phyloP scores from a whole-genome alignment of 2,888 invertebrate species.

The Temnothorax unifasciatus region DNA sequence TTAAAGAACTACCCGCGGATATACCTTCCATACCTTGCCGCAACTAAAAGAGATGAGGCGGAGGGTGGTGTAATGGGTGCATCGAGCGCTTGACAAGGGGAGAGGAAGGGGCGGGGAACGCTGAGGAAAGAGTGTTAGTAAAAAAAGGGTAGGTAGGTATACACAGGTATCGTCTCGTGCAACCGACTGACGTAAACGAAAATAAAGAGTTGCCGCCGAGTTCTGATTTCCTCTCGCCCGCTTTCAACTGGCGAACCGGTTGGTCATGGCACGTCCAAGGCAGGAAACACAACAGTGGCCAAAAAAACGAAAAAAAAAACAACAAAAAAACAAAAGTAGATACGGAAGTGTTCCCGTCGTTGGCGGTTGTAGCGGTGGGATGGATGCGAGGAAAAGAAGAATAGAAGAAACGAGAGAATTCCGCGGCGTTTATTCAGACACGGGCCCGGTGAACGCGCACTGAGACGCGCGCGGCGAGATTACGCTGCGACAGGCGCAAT shows the following conservation, averaged over 20 bases:
- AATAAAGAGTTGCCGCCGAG: conserved; percentile 60
- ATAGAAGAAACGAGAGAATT: conserved; percentile 27
- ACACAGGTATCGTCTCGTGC: conserved; percentile 44
- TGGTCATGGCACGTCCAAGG: conserved; percentile 44
- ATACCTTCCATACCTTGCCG: conserved; percentile 37
- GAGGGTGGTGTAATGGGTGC: background rate
- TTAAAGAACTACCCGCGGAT: conserved; percentile 65
- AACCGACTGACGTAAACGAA: conserved; percentile 60
- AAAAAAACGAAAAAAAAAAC: background rate
- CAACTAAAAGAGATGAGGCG: conserved; percentile 28
- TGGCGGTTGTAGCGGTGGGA: background rate
- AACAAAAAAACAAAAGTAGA: background rate
- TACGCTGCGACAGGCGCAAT: conserved; percentile 66
- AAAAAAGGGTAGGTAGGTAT: background rate
- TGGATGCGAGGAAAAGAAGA: conserved; percentile 30
- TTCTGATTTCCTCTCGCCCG: conserved; percentile 53
- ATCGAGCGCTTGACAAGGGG: conserved; percentile 1
- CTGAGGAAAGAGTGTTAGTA: background rate
- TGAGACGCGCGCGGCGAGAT: conserved; percentile 52
- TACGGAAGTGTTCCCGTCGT: conserved; percentile 9
- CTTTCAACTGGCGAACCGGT: conserved; percentile 42
- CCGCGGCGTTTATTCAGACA: conserved; percentile 63
- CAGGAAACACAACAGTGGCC: conserved; percentile 27
- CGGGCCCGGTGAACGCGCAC: conserved; percentile 9
- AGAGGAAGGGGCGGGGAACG: background rate